A percentile compares a stretch with the other conserved stretches of the same genome.
phyloP scores from a whole-genome alignment of 2,888 invertebrate species.

The Melanchra persicariae region DNA sequence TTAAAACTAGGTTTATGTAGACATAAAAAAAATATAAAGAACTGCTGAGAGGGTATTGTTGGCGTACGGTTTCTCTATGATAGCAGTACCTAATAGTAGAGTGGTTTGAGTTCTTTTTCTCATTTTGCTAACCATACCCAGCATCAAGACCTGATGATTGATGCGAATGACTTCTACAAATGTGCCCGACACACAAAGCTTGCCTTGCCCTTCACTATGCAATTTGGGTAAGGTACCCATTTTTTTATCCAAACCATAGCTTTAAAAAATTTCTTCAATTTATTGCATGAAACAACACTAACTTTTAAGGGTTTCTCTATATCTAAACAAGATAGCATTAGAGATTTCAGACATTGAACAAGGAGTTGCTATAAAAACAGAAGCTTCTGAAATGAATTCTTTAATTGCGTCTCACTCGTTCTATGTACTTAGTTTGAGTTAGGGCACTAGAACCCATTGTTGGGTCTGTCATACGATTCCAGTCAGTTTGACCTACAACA shows the following conservation, averaged over 20 bases:
- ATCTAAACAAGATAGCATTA: conserved; percentile 17
- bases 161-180: neutral
- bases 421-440: conserved; percentile 98
- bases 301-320: conserved; percentile 12
- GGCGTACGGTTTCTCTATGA: conserved; percentile 20
- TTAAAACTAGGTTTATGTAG: neutral
- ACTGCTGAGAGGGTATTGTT: neutral
- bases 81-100: conserved; percentile 5
- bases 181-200: neutral
- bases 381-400: conserved; percentile 5
- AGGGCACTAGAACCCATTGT: conserved; percentile 96
- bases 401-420: conserved; percentile 86
- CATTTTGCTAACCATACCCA: neutral
- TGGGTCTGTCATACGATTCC: conserved; percentile 98
- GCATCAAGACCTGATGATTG: neutral
- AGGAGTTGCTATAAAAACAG: neutral
- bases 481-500: conserved; percentile 99
- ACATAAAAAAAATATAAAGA: neutral
- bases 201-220: neutral
- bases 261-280: conserved; percentile 10
- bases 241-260: conserved; percentile 1
- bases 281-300: conserved; percentile 17
- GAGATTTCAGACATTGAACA: conserved; percentile 8
- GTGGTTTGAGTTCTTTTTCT: neutral
- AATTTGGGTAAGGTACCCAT: neutral